phyloP scores from a whole-genome alignment of 2,888 invertebrate species.

The Nemotelus nigrinus region DNA sequence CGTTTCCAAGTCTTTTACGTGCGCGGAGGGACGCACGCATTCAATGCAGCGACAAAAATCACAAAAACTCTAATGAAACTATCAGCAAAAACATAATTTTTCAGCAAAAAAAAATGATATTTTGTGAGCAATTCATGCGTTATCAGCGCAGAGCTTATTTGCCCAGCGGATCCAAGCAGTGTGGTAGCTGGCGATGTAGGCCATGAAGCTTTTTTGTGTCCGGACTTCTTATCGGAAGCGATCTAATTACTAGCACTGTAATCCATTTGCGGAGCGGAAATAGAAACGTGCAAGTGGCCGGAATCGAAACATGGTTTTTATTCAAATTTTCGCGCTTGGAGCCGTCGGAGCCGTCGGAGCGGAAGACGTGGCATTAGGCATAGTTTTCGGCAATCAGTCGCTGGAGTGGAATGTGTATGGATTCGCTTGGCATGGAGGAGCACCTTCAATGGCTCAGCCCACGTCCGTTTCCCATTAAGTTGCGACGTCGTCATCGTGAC shows the following conservation, averaged over 20 bases:
- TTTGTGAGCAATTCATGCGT: neutral
- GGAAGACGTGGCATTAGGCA: slow-evolving; percentile 8
- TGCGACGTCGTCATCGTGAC: neutral
- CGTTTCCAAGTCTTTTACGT: neutral
- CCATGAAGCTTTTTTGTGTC: too few relatives aligned
- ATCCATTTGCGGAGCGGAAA: slow-evolving; percentile 40
- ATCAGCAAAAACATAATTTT: neutral
- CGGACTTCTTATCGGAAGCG: neutral
- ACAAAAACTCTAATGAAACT: neutral
- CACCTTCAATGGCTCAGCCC: slow-evolving; percentile 19
- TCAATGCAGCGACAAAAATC: too few relatives aligned
- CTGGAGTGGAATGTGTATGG: slow-evolving; percentile 7
- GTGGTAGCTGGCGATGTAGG: too few relatives aligned
- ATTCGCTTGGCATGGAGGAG: slow-evolving; percentile 4
- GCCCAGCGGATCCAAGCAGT: neutral
- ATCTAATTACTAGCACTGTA: neutral
- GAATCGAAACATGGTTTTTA: slow-evolving; percentile 49
- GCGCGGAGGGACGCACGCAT: too few relatives aligned
- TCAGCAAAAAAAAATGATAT: neutral
- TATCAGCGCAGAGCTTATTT: neutral
- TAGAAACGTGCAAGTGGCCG: slow-evolving; percentile 32
- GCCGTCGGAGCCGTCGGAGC: neutral
- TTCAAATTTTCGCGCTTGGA: slow-evolving; percentile 46
- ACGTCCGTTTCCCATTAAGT: slow-evolving; percentile 26
- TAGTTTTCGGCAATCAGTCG: neutral